phyloP scores from a whole-genome alignment of 1,140 invertebrate genomes.

The Phymastichus coffea region DNA sequence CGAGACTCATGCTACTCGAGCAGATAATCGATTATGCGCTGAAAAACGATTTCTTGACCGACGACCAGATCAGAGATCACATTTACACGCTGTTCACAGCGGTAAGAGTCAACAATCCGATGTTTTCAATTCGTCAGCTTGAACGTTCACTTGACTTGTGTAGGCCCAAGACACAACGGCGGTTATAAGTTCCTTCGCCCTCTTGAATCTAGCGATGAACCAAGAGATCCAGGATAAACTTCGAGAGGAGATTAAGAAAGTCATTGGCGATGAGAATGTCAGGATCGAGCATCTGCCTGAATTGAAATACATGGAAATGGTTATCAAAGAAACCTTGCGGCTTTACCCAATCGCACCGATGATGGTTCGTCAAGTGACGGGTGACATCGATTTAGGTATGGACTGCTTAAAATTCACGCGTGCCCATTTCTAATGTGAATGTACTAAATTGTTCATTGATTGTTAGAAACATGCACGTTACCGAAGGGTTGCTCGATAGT shows the following conservation, averaged over 20 bases:
- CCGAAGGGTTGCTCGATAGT: slow-evolving; percentile 30
- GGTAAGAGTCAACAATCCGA: background rate
- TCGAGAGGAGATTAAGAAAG: slow-evolving; percentile 54
- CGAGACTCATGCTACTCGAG: slow-evolving; percentile 28
- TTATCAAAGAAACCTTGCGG: slow-evolving; percentile 63
- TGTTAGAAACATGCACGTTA: slow-evolving; percentile 30
- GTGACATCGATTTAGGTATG: slow-evolving; percentile 47
- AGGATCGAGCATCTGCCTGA: slow-evolving; percentile 59
- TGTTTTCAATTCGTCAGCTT: background rate
- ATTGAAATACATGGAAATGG: slow-evolving; percentile 63
- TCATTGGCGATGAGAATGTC: slow-evolving; percentile 54
- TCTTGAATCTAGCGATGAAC: slow-evolving; percentile 60
- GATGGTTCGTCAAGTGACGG: slow-evolving; percentile 54
- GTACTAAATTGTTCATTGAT: no score
- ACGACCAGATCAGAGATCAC: slow-evolving; percentile 33
- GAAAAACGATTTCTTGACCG: slow-evolving; percentile 36
- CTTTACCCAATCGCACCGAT: slow-evolving; percentile 64
- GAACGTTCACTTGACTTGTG: background rate
- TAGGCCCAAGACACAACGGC: slow-evolving; percentile 72
- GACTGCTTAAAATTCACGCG: no score
- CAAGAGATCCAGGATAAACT: slow-evolving; percentile 56
- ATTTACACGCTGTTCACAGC: slow-evolving; percentile 12
- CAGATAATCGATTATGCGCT: slow-evolving; percentile 28
- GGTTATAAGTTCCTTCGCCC: slow-evolving; percentile 50
- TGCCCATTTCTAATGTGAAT: no score